Evolutionary conservation across 2,888 invertebrate genomes (phyloP).

Genomic region (Drosophila barbarae): DNA sequence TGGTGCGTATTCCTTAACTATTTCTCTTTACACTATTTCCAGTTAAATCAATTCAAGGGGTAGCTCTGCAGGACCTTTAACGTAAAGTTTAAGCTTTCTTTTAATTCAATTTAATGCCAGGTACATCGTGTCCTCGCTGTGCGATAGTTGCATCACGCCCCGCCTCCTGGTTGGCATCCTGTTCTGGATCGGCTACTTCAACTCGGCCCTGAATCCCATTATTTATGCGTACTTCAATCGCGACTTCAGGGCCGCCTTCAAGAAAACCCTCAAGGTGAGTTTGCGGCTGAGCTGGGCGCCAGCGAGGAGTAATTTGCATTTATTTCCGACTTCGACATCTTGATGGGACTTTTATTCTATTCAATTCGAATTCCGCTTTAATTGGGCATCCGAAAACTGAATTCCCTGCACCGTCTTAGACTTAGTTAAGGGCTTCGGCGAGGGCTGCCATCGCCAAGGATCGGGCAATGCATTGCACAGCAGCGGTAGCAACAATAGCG

Average conservation of each 20-base stretch:
- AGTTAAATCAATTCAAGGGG: not conserved
- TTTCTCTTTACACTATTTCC: no score
- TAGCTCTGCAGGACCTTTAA: no score
- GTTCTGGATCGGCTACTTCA: constrained; percentile 99
- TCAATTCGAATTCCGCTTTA: constrained; percentile 36
- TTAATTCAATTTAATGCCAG: constrained; percentile 80
- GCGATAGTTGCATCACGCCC: constrained; percentile 89
- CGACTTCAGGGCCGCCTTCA: constrained; percentile 97
- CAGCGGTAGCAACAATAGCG: constrained; percentile 25
- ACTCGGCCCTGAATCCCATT: constrained; percentile 96
- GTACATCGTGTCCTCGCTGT: constrained; percentile 90
- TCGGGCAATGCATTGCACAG: constrained; percentile 32
- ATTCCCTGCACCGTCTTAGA: constrained; percentile 49
- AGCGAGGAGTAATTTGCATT: constrained; percentile 25
- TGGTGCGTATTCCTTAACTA: constrained; percentile 83
- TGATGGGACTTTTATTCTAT: constrained; percentile 36
- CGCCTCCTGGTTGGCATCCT: constrained; percentile 92
- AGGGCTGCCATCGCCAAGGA: constrained; percentile 43
- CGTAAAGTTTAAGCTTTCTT: not conserved
- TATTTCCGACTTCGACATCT: constrained; percentile 25
- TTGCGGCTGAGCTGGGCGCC: constrained; percentile 19
- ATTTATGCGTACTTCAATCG: constrained; percentile 99
- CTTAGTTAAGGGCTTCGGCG: constrained; percentile 53
- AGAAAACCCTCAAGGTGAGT: constrained; percentile 87
- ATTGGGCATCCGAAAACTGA: constrained; percentile 39